Conservation (phyloP, 2,888 invertebrate species). For the Abrostola triplasia region DNA sequence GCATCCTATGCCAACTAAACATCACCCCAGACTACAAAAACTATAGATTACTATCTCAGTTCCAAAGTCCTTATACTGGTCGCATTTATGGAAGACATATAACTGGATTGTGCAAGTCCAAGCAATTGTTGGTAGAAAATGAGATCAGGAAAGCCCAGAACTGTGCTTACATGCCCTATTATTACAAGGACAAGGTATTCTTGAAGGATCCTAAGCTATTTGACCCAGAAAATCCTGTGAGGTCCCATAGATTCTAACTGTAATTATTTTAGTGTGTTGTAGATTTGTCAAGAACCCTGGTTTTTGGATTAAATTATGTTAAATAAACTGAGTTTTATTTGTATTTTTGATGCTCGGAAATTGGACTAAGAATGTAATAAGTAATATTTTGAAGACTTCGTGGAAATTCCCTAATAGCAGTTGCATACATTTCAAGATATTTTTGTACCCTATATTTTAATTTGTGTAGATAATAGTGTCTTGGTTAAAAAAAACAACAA, state of each 20-base stretch:
- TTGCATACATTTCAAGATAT: no score
- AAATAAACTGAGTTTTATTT: background rate
- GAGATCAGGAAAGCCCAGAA: constrained; percentile 93
- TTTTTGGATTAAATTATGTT: constrained; percentile 39
- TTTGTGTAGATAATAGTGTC: no score
- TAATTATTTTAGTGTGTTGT: constrained; percentile 25
- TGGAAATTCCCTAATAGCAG: no score
- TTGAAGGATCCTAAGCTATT: constrained; percentile 96
- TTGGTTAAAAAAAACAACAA: no score
- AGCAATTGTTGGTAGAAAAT: constrained; percentile 92
- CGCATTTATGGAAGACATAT: constrained; percentile 97
- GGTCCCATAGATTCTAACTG: constrained; percentile 91
- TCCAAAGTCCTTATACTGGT: constrained; percentile 98
- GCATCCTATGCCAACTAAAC: constrained; percentile 94
- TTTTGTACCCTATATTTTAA: no score
- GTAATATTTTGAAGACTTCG: background rate
- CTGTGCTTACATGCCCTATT: constrained; percentile 94
- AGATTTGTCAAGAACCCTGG: constrained; percentile 17
- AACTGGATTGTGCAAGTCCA: constrained; percentile 96
- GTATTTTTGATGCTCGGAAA: no score
- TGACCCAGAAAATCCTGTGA: constrained; percentile 94
- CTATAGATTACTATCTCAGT: constrained; percentile 96
- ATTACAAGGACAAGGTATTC: constrained; percentile 94
- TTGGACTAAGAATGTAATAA: no score
- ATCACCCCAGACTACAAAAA: constrained; percentile 97